Base-by-base conservation (phyloP, 2,888 invertebrate species). In the Watsonalla cultraria region DNA sequence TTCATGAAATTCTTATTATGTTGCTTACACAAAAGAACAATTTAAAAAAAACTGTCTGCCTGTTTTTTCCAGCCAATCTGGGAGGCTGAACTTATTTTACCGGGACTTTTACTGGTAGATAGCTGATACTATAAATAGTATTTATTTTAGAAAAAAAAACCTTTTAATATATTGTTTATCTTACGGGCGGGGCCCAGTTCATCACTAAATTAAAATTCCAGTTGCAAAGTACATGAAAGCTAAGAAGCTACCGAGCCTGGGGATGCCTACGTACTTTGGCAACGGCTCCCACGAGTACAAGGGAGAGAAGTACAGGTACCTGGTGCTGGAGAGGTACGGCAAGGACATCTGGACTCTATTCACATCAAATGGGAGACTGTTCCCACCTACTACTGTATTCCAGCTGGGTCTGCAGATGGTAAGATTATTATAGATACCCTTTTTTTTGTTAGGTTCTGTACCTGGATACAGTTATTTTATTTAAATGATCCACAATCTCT, bases 241-340 rank as follows among this genome's bases (percentile, higher is more conserved):
- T 39, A 94, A 93, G 54, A 95, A 94, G 61, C 70, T 97, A 24
- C 89, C 93, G 55, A 91, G 91, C 42, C 85, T 98, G 5, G 98
- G 98, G 7, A 95, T 98, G 93, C 98, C 98, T 0, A 87, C 92
- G 46, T 97, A 94, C 76, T 88, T 96, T 58, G 96, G 96, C 5
- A 95, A 94, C 58, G 99, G 99, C 0, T 94, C 96, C 2, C 96
- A 96, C 72, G 94, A 94, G 33, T 92, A 90, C 70, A 94, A 95
- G 55, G 93, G 92, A 0, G 92, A 93, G 54, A 96, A 96, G 71
- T 98, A 97, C 81, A 92, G 99, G 46, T 99, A 98, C 83, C 84
- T 96, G 60, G 95, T 96, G 0, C 95, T 99, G 92, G 96, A 98
- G 56, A 93, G 97, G 57, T 99, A 96, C 79, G 97, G 97, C 4